These are phyloP conservation scores for Trachymyrmex cornetzi DNA, from an alignment of 1,140 invertebrate species.

Conservation along the genomic window DNA sequence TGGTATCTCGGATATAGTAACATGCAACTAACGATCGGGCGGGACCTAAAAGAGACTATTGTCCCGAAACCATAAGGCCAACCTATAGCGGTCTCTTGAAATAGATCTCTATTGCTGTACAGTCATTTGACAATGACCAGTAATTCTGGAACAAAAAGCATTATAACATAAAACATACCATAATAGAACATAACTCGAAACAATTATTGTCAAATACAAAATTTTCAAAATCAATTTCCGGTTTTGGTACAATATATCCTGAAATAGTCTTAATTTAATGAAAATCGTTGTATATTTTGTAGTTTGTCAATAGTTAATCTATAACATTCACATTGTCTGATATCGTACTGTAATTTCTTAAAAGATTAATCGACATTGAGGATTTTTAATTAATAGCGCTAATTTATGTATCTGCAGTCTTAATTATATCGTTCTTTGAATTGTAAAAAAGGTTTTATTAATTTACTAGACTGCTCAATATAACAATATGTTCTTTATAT, in stretches of 20 bases:
- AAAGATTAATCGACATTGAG: not conserved
- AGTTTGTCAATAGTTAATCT: not conserved
- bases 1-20: slow-evolving; percentile 52
- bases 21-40: slow-evolving; percentile 47
- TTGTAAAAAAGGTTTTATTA: not conserved
- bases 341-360: no score
- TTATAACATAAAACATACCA: not conserved
- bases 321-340: no score
- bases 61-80: slow-evolving; percentile 26
- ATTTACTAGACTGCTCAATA: not conserved
- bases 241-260: not conserved
- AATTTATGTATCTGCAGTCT: not conserved
- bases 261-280: not conserved
- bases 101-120: slow-evolving; percentile 39
- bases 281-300: not conserved
- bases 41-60: slow-evolving; percentile 53
- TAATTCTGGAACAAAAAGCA: slow-evolving; percentile 14
- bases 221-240: not conserved
- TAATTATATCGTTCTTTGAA: not conserved
- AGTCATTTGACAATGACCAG: slow-evolving; percentile 49
- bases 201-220: slow-evolving; percentile 1
- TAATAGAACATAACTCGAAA: not conserved
- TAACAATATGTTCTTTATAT: no score
- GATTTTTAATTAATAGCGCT: not conserved
- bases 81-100: slow-evolving; percentile 42